Percentiles rank a stretch among this genome's conserved stretches.
These are phyloP conservation scores for Enteromius paludinosus DNA, from an alignment of 2,797 vertebrate species.

Conservation along the genomic window DNA sequence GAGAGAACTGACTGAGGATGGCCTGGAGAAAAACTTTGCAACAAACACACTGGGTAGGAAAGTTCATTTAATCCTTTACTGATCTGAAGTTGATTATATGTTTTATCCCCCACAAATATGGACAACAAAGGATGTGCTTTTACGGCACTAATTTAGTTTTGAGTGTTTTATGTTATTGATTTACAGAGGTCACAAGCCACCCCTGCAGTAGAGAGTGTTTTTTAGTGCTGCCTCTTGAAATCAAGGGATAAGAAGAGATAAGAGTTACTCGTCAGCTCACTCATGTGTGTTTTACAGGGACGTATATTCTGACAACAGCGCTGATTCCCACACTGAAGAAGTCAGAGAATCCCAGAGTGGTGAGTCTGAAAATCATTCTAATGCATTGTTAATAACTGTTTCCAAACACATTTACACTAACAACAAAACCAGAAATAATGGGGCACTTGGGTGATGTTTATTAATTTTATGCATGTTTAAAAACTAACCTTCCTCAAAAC, in stretches of 20 bases:
- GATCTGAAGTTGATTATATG: neutral
- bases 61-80: neutral
- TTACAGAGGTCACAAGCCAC: neutral
- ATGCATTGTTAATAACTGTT: neutral
- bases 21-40: constrained; percentile 88
- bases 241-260: neutral
- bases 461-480: neutral
- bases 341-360: constrained; percentile 84
- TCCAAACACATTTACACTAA: neutral
- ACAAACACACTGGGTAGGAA: constrained; percentile 85
- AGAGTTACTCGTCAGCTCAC: neutral
- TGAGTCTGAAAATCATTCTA: constrained; percentile 67
- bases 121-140: neutral
- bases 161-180: neutral
- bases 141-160: neutral
- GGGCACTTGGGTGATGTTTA: neutral
- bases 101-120: neutral
- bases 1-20: constrained; percentile 84
- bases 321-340: constrained; percentile 82
- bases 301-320: constrained; percentile 83
- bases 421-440: neutral
- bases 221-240: constrained; percentile 8
- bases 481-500: neutral
- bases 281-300: constrained; percentile 71
- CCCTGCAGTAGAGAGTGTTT: neutral